A percentile compares a stretch with the other conserved stretches of the same genome.
phyloP scores from a whole-genome alignment of 2,888 invertebrate genomes.

The Apamea sordens region DNA sequence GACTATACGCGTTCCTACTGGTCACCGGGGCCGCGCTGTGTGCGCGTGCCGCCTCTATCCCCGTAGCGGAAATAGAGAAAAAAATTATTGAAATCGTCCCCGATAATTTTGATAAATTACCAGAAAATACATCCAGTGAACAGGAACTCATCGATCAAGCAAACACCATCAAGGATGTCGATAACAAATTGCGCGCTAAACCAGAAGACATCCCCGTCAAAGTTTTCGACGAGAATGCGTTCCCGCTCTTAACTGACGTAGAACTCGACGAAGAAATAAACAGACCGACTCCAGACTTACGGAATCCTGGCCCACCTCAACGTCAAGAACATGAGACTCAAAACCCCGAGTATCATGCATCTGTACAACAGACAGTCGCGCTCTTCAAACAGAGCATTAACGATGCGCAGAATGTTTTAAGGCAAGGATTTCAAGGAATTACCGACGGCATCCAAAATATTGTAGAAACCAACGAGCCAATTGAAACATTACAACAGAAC shows the following conservation, averaged over 20 bases:
- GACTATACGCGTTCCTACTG: slow-evolving; percentile 79
- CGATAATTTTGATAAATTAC: slow-evolving; percentile 67
- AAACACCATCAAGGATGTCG: slow-evolving; percentile 74
- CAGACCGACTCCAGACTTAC: slow-evolving; percentile 79
- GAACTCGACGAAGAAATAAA: slow-evolving; percentile 75
- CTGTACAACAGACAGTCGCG: slow-evolving; percentile 72
- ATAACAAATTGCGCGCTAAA: slow-evolving; percentile 76
- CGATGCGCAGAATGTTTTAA: slow-evolving; percentile 73
- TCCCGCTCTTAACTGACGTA: slow-evolving; percentile 66
- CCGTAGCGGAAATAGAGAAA: slow-evolving; percentile 67
- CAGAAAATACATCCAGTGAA: slow-evolving; percentile 72
- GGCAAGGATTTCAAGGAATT: slow-evolving; percentile 76
- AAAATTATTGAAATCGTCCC: slow-evolving; percentile 63
- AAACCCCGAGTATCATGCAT: slow-evolving; percentile 78
- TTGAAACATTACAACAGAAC: slow-evolving; percentile 75
- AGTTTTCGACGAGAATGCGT: slow-evolving; percentile 76
- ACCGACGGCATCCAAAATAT: slow-evolving; percentile 78
- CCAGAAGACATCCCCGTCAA: slow-evolving; percentile 80
- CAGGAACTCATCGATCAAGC: slow-evolving; percentile 74
- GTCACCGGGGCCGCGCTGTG: slow-evolving; percentile 77
- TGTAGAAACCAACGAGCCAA: slow-evolving; percentile 74
- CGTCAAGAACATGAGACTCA: slow-evolving; percentile 86
- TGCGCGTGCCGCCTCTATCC: slow-evolving; percentile 81
- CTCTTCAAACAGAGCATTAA: slow-evolving; percentile 77
- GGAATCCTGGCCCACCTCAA: slow-evolving; percentile 84